Conservation (phyloP, 2,797 vertebrate species). For the Danio jaintianensis region DNA sequence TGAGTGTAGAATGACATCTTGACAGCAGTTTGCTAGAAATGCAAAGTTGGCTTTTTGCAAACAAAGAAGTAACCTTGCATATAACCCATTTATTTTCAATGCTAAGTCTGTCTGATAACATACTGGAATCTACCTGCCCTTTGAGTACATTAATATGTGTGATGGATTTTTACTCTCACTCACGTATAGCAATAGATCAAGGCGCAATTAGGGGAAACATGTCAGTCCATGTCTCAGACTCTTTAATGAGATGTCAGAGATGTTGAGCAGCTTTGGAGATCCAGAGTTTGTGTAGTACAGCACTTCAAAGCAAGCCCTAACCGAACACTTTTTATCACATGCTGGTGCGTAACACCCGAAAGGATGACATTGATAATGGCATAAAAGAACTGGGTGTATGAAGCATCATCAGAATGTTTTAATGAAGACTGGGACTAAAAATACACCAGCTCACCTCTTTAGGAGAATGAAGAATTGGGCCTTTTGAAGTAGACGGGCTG, state of each 20-base stretch:
- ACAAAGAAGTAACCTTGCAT: no score
- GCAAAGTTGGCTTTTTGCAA: no score
- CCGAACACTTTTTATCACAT: conserved; percentile 24
- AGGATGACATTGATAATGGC: conserved; percentile 19
- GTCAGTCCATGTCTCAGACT: conserved; percentile 2
- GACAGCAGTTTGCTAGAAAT: no score
- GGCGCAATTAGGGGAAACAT: conserved; percentile 3
- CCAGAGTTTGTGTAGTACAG: not conserved
- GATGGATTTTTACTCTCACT: conserved; percentile 27
- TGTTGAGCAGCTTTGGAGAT: conserved; percentile 19
- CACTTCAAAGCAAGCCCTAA: conserved; percentile 18
- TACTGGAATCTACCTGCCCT: conserved; percentile 4
- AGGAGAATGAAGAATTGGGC: conserved; percentile 67
- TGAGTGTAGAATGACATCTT: no score
- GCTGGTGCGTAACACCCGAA: not conserved
- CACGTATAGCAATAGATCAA: not conserved
- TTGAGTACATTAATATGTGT: conserved; percentile 4
- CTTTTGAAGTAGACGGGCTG: conserved; percentile 81
- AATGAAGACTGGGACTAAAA: conserved; percentile 63
- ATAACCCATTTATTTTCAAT: no score
- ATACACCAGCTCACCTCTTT: conserved; percentile 78
- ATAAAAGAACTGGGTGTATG: not conserved
- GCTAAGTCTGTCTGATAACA: not conserved
- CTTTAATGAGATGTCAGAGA: conserved; percentile 21
- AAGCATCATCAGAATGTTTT: conserved; percentile 40